A percentile compares a stretch with the other conserved stretches of the same genome.
phyloP scores from a whole-genome alignment of 1,140 invertebrate genomes.

The Cherax destructor region DNA sequence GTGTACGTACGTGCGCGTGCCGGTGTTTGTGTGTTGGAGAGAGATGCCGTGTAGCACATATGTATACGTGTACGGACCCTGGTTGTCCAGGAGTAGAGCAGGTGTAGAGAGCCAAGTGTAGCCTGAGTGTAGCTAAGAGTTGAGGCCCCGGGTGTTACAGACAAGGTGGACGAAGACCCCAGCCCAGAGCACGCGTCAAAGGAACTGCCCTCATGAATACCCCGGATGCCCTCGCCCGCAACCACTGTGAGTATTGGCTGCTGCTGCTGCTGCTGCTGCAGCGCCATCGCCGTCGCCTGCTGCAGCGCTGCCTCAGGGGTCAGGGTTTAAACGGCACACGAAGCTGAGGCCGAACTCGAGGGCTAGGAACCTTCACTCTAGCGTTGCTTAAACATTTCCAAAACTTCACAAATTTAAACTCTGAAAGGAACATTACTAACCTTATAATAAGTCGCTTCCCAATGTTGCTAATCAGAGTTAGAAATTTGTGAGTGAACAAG shows the following conservation, averaged over 20 bases:
- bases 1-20: neutral
- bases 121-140: conserved; percentile 46
- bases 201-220: conserved; percentile 57
- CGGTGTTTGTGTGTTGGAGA: neutral
- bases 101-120: neutral
- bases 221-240: conserved; percentile 5
- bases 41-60: neutral
- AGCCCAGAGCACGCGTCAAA: conserved; percentile 43
- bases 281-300: neutral
- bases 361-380: neutral
- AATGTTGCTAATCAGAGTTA: neutral
- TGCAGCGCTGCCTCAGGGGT: neutral
- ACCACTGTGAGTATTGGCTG: conserved; percentile 49
- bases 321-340: neutral
- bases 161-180: conserved; percentile 65
- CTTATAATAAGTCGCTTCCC: neutral
- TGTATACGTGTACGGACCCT: neutral
- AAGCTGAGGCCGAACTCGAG: too few relatives aligned
- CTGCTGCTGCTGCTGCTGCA: conserved; percentile 19
- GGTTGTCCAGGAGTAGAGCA: neutral
- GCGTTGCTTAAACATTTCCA: neutral
- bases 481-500: neutral
- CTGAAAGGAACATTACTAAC: too few relatives aligned
- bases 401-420: too few relatives aligned
- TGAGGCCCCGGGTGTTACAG: conserved; percentile 57